Percentiles rank a stretch among this genome's conserved stretches.
Evolutionary conservation across 2,113 vertebrate species (phyloP).

Genomic region (Microtus ochrogaster): DNA sequence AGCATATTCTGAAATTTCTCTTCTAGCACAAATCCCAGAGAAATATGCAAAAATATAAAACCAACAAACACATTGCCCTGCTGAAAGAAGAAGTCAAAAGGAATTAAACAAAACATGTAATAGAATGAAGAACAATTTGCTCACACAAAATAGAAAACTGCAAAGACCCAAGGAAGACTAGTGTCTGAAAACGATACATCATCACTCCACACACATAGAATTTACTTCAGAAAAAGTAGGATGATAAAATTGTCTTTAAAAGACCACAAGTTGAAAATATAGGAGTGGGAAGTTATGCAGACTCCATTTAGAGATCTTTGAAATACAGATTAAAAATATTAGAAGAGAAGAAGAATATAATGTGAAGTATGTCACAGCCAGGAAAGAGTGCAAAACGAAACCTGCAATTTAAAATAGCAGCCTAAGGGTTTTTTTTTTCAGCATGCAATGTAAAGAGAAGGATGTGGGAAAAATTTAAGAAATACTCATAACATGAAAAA

Average conservation of each 20-base stretch:
- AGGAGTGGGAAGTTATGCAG: not conserved
- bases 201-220: not conserved
- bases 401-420: not conserved
- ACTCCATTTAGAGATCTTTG: not conserved
- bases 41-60: conserved; percentile 35
- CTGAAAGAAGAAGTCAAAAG: conserved; percentile 24
- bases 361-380: not conserved
- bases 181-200: not conserved
- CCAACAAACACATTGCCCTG: not conserved
- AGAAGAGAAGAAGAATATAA: not conserved
- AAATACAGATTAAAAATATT: conserved; percentile 40
- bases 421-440: not conserved
- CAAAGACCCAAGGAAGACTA: not conserved
- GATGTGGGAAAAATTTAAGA: not conserved
- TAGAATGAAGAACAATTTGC: not conserved
- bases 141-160: conserved; percentile 2
- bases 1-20: not conserved
- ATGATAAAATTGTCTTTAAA: conserved; percentile 8
- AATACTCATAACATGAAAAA: not conserved
- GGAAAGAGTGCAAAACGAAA: not conserved
- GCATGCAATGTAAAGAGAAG: not conserved
- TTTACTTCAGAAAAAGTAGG: not conserved
- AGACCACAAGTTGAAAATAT: not conserved
- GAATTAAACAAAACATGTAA: not conserved
- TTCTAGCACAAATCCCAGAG: not conserved